Evolutionary conservation across 2,888 invertebrate genomes (phyloP).

Genomic region (Gymnocheta viridis): DNA sequence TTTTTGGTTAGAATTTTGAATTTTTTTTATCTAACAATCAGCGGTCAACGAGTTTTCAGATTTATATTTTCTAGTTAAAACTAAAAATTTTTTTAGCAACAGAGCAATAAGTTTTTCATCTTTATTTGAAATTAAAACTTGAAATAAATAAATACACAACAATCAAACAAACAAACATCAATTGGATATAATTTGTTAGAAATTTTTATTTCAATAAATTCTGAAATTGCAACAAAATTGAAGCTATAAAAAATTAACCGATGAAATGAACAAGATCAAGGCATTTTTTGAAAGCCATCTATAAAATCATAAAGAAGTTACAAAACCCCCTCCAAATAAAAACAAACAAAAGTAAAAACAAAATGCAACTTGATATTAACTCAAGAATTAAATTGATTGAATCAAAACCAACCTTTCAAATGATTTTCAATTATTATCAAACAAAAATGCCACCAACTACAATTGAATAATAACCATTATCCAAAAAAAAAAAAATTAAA

Average conservation of each 20-base stretch:
- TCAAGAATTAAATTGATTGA: constrained; percentile 30
- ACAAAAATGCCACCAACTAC: constrained; percentile 42
- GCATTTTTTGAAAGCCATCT: constrained; percentile 42
- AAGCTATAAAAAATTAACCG: constrained; percentile 12
- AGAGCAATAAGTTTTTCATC: constrained; percentile 25
- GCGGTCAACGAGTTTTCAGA: neutral
- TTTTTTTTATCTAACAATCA: constrained; percentile 22
- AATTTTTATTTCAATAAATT: constrained; percentile 52
- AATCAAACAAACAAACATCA: constrained; percentile 47
- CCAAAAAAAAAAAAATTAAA: constrained; percentile 20
- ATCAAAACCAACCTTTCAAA: constrained; percentile 49
- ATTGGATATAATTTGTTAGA: constrained; percentile 59
- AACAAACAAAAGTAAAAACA: constrained; percentile 41
- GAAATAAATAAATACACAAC: constrained; percentile 4
- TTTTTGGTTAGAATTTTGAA: constrained; percentile 78
- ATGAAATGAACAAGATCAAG: constrained; percentile 26
- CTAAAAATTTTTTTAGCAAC: constrained; percentile 29
- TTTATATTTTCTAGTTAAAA: neutral
- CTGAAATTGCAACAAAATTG: constrained; percentile 35
- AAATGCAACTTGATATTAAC: constrained; percentile 41
- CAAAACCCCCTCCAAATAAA: neutral
- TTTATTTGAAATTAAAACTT: constrained; percentile 31
- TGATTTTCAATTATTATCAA: constrained; percentile 34
- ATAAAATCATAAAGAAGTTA: constrained; percentile 21
- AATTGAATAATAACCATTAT: constrained; percentile 4